phyloP scores from a whole-genome alignment of 2,797 vertebrate species.

The Valencia hispanica region DNA sequence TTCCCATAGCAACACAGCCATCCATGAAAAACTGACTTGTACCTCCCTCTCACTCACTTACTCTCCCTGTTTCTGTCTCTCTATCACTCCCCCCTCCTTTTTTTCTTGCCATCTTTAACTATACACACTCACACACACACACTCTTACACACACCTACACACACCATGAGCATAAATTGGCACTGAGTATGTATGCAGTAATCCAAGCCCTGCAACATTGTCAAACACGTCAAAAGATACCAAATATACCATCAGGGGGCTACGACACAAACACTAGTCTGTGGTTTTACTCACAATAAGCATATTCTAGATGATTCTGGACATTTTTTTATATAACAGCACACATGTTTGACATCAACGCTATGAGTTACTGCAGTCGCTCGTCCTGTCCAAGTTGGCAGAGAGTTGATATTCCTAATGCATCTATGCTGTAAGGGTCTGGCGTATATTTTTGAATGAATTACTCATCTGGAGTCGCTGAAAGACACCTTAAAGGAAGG shows the following conservation, averaged over 20 bases:
- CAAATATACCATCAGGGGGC: slow-evolving; percentile 41
- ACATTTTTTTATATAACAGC: slow-evolving; percentile 1
- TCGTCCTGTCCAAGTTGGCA: slow-evolving; percentile 23
- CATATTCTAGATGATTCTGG: background rate
- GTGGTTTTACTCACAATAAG: slow-evolving; percentile 1
- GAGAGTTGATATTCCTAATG: slow-evolving; percentile 8
- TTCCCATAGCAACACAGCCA: slow-evolving; percentile 89
- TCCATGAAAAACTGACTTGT: slow-evolving; percentile 83
- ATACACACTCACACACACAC: slow-evolving; percentile 58
- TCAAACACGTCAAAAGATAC: slow-evolving; percentile 58
- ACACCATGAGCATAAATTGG: slow-evolving; percentile 64
- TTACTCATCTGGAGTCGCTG: background rate
- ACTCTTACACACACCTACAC: slow-evolving; percentile 49
- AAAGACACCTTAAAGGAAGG: background rate
- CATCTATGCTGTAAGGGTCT: background rate
- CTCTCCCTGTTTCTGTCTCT: slow-evolving; percentile 68
- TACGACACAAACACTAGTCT: slow-evolving; percentile 16
- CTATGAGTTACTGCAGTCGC: slow-evolving; percentile 15
- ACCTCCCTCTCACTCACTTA: slow-evolving; percentile 75
- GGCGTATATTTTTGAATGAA: background rate
- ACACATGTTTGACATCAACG: slow-evolving; percentile 8
- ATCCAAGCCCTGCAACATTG: slow-evolving; percentile 58
- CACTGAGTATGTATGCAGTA: slow-evolving; percentile 54
- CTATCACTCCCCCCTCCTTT: slow-evolving; percentile 66
- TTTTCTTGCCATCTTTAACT: slow-evolving; percentile 64